Base-by-base conservation (phyloP, 2,888 invertebrate genomes). In the Villa cingulata region DNA sequence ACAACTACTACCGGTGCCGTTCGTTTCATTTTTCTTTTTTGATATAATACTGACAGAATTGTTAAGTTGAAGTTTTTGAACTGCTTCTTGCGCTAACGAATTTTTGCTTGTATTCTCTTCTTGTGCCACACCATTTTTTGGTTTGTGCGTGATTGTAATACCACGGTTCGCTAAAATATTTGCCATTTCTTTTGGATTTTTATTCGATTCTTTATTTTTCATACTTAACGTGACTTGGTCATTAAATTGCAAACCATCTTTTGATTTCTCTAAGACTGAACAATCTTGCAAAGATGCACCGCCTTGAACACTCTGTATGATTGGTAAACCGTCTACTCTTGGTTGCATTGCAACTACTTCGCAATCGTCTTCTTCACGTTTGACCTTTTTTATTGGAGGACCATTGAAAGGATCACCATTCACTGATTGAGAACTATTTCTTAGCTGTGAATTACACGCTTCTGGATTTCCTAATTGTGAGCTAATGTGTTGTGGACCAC, bases 291-390 rank as follows among this genome's bases (percentile, higher is more conserved):
- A 27, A n/a, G 37, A 17, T 1, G 56, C 54, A 40, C 58, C 59
- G 51, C 83, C 82, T 68, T 84, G 82, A 32, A 85, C 81, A 59
- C 80, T 84, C 51, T 81, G 79, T 50, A 85, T 85, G 59, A 83
- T 74, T 0, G 84, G 85, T 49, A 83, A 61, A 1, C 82, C 81
- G 1, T 81, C 81, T 40, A 80, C 77, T 56, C 83, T 77, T 52
- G 81, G 81, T 60, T 83, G 83, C 68, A 83, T 77, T 3, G 82
- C 77, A 64, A 84, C 81, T 15, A 83, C 80, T 58, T 83, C 81
- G 59, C 83, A 83, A 58, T 84, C 83, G 55, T 82, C 82, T 51
- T 83, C 80, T 59, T 53, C 53, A 12, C 39, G 42, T 48, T 56
- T 56, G 2, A 54, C 23, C 41, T 54, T 54, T 38, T 57, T 57